Percentiles rank a stretch among this genome's conserved stretches.
Evolutionary conservation across 2,797 vertebrate genomes (phyloP).

Genomic region (Bothrops alternatus): DNA sequence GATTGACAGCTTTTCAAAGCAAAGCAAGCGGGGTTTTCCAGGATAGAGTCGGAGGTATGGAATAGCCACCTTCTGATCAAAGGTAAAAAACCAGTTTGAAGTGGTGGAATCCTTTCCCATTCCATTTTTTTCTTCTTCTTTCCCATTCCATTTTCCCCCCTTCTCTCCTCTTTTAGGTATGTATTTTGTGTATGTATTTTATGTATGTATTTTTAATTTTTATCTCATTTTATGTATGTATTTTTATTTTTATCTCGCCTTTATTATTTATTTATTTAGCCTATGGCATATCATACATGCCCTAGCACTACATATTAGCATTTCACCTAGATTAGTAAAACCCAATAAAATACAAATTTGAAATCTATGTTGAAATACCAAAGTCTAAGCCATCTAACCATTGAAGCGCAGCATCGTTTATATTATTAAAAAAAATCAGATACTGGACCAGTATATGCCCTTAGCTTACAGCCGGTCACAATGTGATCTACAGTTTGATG

Average conservation of each 20-base stretch:
- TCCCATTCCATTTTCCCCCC: not conserved
- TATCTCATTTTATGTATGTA: not conserved
- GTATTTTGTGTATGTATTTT: not conserved
- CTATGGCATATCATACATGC: not conserved
- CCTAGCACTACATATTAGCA: not conserved
- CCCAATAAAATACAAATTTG: not conserved
- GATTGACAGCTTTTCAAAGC: conserved; percentile 35
- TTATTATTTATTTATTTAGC: not conserved
- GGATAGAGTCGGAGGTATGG: rapidly evolving
- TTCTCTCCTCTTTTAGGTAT: not conserved
- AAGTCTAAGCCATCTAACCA: not conserved
- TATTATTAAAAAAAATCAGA: not conserved
- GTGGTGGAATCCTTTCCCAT: not conserved
- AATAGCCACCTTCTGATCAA: not conserved
- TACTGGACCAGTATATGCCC: not conserved
- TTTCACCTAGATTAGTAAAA: not conserved
- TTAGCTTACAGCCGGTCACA: not conserved
- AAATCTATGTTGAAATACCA: not conserved
- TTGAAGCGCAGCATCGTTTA: not conserved
- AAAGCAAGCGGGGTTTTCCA: not conserved
- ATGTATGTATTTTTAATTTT: not conserved
- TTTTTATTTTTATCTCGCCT: not conserved
- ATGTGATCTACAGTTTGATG: not conserved
- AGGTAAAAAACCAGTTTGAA: not conserved
- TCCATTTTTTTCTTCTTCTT: not conserved